Evolutionary conservation across 37 sponge, comb jelly and placozoan species (phyloP).

Genomic region (Geodia barretti): DNA sequence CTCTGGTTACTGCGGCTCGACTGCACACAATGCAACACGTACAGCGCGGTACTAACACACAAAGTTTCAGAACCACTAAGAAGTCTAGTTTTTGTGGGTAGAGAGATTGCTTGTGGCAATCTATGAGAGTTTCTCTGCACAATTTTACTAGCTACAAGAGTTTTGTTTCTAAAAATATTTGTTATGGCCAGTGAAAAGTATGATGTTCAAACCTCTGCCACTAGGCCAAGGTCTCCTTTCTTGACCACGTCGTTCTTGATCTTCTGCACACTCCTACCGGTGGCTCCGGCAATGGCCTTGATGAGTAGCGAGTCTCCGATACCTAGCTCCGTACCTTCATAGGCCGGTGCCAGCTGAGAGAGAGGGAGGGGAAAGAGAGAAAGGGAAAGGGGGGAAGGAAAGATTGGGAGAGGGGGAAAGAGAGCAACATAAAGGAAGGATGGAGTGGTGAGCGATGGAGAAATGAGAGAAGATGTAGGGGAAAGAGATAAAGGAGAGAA

Average conservation of each 20-base stretch:
- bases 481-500: not conserved
- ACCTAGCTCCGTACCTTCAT: slow-evolving; percentile 93
- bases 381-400: not conserved
- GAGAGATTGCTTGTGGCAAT: no score
- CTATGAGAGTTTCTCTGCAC: no score
- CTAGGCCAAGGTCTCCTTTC: slow-evolving; percentile 93
- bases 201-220: slow-evolving; percentile 91
- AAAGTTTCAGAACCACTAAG: no score
- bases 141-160: no score
- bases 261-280: slow-evolving; percentile 77
- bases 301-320: slow-evolving; percentile 87
- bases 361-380: not conserved
- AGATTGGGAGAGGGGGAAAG: not conserved
- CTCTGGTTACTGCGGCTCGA: slow-evolving; percentile 85
- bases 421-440: not conserved
- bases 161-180: no score
- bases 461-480: not conserved
- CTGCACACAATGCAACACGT: no score
- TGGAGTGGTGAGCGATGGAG: not conserved
- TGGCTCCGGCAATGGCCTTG: slow-evolving; percentile 86
- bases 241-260: slow-evolving; percentile 79
- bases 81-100: no score
- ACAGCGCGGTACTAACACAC: no score
- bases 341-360: slow-evolving; percentile 87
- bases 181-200: no score